Evolutionary conservation across 2,113 vertebrate genomes (phyloP).

Genomic region (Gobiocypris rarus): DNA sequence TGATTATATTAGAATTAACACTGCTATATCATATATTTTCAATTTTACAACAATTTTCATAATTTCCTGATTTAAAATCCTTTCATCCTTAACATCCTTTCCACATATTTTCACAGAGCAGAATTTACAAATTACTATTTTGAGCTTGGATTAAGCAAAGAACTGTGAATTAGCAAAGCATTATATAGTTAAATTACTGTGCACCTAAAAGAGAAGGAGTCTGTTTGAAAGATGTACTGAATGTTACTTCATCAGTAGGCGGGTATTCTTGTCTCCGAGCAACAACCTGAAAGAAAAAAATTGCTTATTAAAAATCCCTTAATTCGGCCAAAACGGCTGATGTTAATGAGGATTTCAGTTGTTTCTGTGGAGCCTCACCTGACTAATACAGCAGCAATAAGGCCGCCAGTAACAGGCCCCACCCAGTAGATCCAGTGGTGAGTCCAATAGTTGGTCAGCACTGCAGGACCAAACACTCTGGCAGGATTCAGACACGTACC

Average conservation of each 20-base stretch:
- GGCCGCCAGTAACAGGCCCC: constrained; percentile 68
- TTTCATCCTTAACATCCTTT: too few relatives aligned
- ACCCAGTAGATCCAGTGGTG: constrained; percentile 82
- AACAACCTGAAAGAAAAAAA: constrained; percentile 67
- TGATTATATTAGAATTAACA: not conserved
- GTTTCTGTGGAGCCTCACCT: constrained; percentile 36
- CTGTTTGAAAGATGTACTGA: not conserved
- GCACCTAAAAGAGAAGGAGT: not conserved
- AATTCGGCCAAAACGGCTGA: not conserved
- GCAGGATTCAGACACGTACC: constrained; percentile 78
- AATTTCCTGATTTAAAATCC: not conserved
- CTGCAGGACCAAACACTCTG: constrained; percentile 74
- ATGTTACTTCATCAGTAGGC: constrained; percentile 73
- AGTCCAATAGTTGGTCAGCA: constrained; percentile 73
- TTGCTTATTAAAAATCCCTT: not conserved
- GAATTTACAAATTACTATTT: not conserved
- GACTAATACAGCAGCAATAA: constrained; percentile 64
- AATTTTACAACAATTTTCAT: not conserved
- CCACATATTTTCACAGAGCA: not conserved
- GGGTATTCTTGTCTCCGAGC: constrained; percentile 75
- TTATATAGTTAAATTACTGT: not conserved
- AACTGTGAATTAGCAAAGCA: not conserved
- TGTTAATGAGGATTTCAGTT: not conserved
- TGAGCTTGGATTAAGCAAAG: not conserved
- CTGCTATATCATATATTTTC: not conserved